Base-by-base conservation (phyloP, 30 jellyfish, hydroid and myxozoan species). In the Chrysaora quinquecirrha region DNA sequence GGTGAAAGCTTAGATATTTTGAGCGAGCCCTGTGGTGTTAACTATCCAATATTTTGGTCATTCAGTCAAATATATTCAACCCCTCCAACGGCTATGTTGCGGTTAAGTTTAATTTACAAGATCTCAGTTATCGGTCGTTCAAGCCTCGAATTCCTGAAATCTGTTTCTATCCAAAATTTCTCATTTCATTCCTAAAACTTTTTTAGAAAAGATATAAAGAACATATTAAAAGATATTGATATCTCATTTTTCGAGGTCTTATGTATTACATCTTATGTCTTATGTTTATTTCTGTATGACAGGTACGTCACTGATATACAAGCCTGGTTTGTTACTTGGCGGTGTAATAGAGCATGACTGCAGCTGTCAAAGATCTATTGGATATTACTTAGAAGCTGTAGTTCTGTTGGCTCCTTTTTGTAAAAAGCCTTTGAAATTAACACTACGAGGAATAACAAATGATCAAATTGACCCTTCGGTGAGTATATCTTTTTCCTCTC, bases 311-410 rank as follows among this genome's bases (percentile, higher is more conserved):
- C 71, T 94, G 30, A 28, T 84, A 46, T 94, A 78, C 60, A 74
- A 67, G 19, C 99, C 99, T 16, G 99, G 99, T 50, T 46, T 94
- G 61, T 82, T 94, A 29, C 61, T 52, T 73, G 99, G 99, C 30
- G 99, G 99, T 3, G 32, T 87, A 27, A 34, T 94, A 34, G 97
- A 87, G 27, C 99, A 94, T 83, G 97, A 94, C 49, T 94, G 99
- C 89, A 94, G 99, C 82, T 67, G 86, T 38, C 95, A 94, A 71
- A 81, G 99, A n/a, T 80, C 96, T 1, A 81, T 94, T 83, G 99
- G 99, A 16, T 94, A 94, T 66, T 94, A 82, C 70, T 66, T 94
- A 27, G 99, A 94, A 60, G 97, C 87, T 19, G 60, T 94, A 22
- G 25, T 87, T 29, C 89, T 89, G 16, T 73, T 94, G 61, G 99